Percentiles rank a stretch among this genome's conserved stretches.
Evolutionary conservation across 2,797 vertebrate genomes (phyloP).

Genomic region (Acanthiza pusilla): DNA sequence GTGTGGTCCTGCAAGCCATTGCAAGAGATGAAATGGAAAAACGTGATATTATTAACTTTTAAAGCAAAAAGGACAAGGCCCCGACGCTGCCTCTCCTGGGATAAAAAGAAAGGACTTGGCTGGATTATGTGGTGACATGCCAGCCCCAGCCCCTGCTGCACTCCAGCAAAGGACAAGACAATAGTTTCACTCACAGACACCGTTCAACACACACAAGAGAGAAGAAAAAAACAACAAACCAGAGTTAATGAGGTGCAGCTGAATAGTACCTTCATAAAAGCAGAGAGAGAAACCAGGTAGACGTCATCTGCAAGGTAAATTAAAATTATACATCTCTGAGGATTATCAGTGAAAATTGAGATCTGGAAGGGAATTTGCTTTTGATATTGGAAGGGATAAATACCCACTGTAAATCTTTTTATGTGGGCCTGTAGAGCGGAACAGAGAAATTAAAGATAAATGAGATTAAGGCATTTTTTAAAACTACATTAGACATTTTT

Average conservation of each 20-base stretch:
- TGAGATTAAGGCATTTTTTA: slow-evolving; percentile 45
- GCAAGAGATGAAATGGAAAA: slow-evolving; percentile 2
- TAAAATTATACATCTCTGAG: slow-evolving; percentile 44
- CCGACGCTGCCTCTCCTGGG: background rate
- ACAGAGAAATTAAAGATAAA: slow-evolving; percentile 62
- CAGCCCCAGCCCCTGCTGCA: background rate
- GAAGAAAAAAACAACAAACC: background rate
- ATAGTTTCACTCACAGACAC: background rate
- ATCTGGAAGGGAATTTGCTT: slow-evolving; percentile 57
- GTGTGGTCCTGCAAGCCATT: background rate
- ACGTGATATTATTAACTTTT: slow-evolving; percentile 6
- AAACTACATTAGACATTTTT: slow-evolving; percentile 19
- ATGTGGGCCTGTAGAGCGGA: slow-evolving; percentile 5
- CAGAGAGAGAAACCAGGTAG: slow-evolving; percentile 39
- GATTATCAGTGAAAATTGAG: slow-evolving; percentile 47
- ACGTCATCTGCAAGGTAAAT: slow-evolving; percentile 59
- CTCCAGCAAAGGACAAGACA: background rate
- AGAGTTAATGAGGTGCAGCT: slow-evolving; percentile 3
- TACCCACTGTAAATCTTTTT: slow-evolving; percentile 39
- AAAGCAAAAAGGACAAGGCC: background rate
- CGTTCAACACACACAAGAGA: background rate
- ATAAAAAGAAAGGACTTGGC: background rate
- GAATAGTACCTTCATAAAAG: slow-evolving; percentile 8
- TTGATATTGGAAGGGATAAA: slow-evolving; percentile 47
- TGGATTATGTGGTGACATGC: background rate